Evolutionary conservation across 1,140 invertebrate genomes (phyloP), one percentile per base, ranked within the genome.

Genomic region (Brachionus rotundiformis): DNA sequence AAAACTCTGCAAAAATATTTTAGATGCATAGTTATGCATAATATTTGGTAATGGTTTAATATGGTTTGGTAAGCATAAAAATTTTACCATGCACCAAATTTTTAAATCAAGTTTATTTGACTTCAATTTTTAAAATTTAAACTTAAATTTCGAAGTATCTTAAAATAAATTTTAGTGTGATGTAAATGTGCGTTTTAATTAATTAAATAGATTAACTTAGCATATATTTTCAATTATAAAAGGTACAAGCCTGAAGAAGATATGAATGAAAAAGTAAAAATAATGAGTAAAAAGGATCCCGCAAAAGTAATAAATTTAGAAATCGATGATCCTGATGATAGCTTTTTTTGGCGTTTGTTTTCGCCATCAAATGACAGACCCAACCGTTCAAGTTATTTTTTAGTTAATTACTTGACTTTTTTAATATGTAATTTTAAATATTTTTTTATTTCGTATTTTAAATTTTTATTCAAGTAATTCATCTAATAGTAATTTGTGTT

Each of bases 341-440:
- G 10, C 27, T 41, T 73, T 73, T 44, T 73, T 13, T 44, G 19
- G 25, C 36, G 25, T 11, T 41, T 73, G 10, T 73, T 73, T 29
- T 73, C 36, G 5, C 68, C 68, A 25, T 25, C 36, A 7, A 73
- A 73, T 44, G 25, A 73, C 8, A 19, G 11, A 11, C 25, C 68
- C 2, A 73, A 10, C 27, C 10, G n/a, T 19, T 73, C 36, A 10
- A 73, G 68, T 31, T 73, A 36, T 3, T 3, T 73, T 13, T 47
- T 73, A 8, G 68, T 73, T 16, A 73, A 73, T 44, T 73, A 44
- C 44, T 41, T 73, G 11, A 44, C 68, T 44, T 41, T 73, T 25
- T 16, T 68, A 68, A 68, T 36, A 16, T 1, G 63, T 68, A 36
- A 16, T 33, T 31, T 23, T 63, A 19, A 3, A 11, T 16, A 36